Percentiles rank a stretch among this genome's conserved stretches.
phyloP scores from a whole-genome alignment of 2,888 invertebrate genomes.

The Thumatha senex region DNA sequence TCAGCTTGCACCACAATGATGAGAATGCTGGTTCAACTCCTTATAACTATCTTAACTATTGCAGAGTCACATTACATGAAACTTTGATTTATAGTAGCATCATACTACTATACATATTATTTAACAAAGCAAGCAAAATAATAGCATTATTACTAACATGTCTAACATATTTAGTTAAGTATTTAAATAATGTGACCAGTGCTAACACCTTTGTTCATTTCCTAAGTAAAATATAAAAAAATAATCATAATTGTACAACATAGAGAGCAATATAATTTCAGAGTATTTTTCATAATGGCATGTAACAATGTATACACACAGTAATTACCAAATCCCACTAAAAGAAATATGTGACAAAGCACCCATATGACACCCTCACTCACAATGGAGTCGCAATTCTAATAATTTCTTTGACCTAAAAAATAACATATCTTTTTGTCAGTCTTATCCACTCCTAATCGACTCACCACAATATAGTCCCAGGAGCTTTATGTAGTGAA shows the following conservation, averaged over 20 bases:
- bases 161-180: not conserved
- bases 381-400: too few species aligned
- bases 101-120: not conserved
- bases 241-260: conserved; percentile 4
- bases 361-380: too few species aligned
- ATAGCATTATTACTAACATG: conserved; percentile 13
- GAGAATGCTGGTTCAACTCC: not conserved
- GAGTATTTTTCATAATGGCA: conserved; percentile 41
- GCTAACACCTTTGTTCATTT: conserved; percentile 13
- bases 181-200: conserved; percentile 21
- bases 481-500: too few species aligned
- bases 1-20: conserved; percentile 5
- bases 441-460: too few species aligned
- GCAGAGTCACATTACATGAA: not conserved
- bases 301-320: not conserved
- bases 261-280: conserved; percentile 28
- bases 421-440: too few species aligned
- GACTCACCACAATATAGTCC: too few species aligned
- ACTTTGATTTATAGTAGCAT: not conserved
- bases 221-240: conserved; percentile 3
- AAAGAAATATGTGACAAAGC: too few species aligned
- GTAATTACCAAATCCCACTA: too few species aligned
- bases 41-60: not conserved
- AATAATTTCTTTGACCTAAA: not conserved
- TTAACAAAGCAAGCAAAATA: conserved; percentile 14